phyloP scores from a whole-genome alignment of 2,797 vertebrate genomes.

The Mus spretus region DNA sequence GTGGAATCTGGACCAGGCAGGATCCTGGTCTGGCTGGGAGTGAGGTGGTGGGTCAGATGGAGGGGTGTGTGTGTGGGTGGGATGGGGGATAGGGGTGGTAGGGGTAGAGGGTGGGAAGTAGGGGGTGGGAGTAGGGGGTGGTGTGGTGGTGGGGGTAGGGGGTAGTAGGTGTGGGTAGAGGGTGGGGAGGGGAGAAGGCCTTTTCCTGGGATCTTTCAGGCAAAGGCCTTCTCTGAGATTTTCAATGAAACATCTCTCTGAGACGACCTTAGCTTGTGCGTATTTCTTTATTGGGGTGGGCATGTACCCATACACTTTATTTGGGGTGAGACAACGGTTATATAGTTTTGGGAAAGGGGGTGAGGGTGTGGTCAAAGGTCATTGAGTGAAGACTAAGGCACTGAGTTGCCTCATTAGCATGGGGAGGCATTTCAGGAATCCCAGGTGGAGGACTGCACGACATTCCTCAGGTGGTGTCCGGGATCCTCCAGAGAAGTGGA shows the following conservation, averaged over 20 bases:
- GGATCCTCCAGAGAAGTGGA: background rate
- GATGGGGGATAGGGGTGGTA: background rate
- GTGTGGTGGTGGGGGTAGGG: too few relatives aligned
- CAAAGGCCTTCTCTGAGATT: background rate
- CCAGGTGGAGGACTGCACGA: background rate
- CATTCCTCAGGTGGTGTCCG: background rate
- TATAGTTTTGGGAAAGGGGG: background rate
- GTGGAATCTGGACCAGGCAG: background rate
- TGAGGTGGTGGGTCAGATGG: background rate
- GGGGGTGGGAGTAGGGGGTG: background rate
- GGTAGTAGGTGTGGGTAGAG: too few relatives aligned
- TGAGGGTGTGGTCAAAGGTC: background rate
- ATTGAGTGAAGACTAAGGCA: background rate
- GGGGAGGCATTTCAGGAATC: background rate
- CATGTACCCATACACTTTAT: background rate
- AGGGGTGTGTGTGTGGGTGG: too few relatives aligned
- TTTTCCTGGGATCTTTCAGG: background rate
- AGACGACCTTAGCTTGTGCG: background rate
- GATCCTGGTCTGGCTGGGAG: background rate
- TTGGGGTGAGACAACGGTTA: background rate
- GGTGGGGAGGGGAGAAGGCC: background rate
- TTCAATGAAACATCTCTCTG: background rate
- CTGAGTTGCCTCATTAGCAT: background rate
- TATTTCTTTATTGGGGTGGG: background rate
- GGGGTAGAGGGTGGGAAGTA: too few relatives aligned